phyloP scores from a whole-genome alignment of 2,888 invertebrate genomes.

The Toxonevra muliebris region DNA sequence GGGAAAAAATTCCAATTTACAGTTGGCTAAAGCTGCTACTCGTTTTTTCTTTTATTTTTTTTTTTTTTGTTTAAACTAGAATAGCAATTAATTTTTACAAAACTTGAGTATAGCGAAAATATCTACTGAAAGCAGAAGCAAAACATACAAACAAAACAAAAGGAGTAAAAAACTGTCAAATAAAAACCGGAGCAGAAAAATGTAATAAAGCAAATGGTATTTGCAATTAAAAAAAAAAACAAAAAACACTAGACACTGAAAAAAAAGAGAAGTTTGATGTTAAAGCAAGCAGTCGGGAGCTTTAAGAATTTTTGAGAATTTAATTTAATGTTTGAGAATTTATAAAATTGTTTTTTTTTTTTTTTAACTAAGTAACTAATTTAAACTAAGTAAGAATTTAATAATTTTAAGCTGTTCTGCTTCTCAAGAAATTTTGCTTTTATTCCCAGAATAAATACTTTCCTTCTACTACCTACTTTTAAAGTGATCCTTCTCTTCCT shows the following conservation, averaged over 20 bases:
- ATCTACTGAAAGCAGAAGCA: background rate
- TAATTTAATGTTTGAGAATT: too few relatives aligned
- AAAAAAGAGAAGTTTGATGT: background rate
- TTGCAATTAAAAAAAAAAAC: constrained; percentile 7
- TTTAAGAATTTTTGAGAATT: too few relatives aligned
- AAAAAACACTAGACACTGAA: too few relatives aligned
- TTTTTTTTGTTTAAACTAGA: constrained; percentile 25
- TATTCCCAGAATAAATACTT: too few relatives aligned
- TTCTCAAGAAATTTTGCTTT: too few relatives aligned
- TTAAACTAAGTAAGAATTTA: too few relatives aligned
- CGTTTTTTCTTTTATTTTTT: constrained; percentile 37
- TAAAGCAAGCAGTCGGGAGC: too few relatives aligned
- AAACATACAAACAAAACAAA: background rate
- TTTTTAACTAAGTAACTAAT: too few relatives aligned
- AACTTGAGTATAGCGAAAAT: constrained; percentile 13
- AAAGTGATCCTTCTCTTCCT: too few relatives aligned
- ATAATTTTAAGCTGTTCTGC: too few relatives aligned
- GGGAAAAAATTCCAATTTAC: constrained; percentile 41
- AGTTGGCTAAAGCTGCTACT: constrained; percentile 41
- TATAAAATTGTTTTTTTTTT: too few relatives aligned
- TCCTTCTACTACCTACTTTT: too few relatives aligned
- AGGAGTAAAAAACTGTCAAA: background rate
- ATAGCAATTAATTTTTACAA: constrained; percentile 32
- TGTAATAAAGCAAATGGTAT: constrained; percentile 43
- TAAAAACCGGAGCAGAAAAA: constrained; percentile 29